Base-by-base conservation (phyloP, 2,797 vertebrate species). In the Lepilemur ruficaudatus region DNA sequence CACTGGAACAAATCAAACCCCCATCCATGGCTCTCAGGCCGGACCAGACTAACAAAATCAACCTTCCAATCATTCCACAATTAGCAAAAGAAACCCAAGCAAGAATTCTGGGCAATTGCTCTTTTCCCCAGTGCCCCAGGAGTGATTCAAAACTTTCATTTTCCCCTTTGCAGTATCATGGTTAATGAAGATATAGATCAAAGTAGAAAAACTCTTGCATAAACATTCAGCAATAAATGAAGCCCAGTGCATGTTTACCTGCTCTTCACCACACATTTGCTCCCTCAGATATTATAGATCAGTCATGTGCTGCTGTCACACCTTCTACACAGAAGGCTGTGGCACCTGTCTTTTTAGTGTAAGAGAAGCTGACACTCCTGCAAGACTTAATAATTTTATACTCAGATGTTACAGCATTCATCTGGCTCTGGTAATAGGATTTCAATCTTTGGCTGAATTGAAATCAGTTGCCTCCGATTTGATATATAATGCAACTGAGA, bases 371-470 rank as follows among this genome's bases (percentile, higher is more conserved):
- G 81, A 79, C 28, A 76, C 28, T 82, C 50, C 82, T 89, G 32
- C 28, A 91, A 91, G 73, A 87, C 63, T 55, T 85, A 78, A 91
- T 96, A 93, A 89, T 90, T 89, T 97, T 92, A 83, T 82, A 88
- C 50, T 80, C 76, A 85, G 87, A 92, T 96, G 38, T 70, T 94
- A 78, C 32, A 91, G 82, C 57, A 91, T 81, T 94, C 79, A 94
- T 73, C 81, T 95, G 73, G 43, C n/a, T 94, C 69, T 94, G 80
- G 73, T 89, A 94, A 94, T 76, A 89, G 30, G 9, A 52, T 87
- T 95, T 96, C 63, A 70, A 2, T 90, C 69, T 94, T 89, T 92
- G 57, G 52, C 57, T 93, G 69, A 93, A 83, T 91, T 3, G 13
- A 94, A 9, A 43, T 96, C 72, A 78, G 73, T 88, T 85, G 61